These are phyloP conservation scores for Decapterus maruadsi DNA, from an alignment of 2,797 vertebrate species.

Conservation along the genomic window DNA sequence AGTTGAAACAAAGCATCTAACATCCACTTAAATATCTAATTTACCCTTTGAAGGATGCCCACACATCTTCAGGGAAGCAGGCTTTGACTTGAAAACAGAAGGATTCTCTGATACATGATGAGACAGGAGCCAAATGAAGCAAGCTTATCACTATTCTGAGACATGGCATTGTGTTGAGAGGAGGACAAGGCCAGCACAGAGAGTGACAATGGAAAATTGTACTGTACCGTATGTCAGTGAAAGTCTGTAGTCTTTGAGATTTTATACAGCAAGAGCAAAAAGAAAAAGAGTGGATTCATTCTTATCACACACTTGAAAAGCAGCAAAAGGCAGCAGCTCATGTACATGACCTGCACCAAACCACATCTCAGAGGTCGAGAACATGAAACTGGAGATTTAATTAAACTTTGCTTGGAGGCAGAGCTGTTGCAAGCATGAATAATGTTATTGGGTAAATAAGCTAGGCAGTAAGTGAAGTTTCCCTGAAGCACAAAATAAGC, in stretches of 20 bases:
- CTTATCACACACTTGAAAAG: not conserved
- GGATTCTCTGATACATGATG: slow-evolving; percentile 31
- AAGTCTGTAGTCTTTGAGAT: not conserved
- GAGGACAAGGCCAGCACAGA: slow-evolving; percentile 51
- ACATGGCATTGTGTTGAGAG: slow-evolving; percentile 42
- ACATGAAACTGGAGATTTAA: slow-evolving; percentile 1
- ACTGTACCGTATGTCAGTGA: not conserved
- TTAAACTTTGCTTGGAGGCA: slow-evolving; percentile 15
- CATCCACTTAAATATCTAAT: slow-evolving; percentile 42
- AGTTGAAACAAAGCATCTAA: slow-evolving; percentile 47
- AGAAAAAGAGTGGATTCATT: not conserved
- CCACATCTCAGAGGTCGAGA: slow-evolving; percentile 10
- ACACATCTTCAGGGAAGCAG: slow-evolving; percentile 26
- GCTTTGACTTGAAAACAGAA: slow-evolving; percentile 47
- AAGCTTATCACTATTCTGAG: slow-evolving; percentile 73
- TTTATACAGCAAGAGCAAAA: not conserved
- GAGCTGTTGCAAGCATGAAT: slow-evolving; percentile 6
- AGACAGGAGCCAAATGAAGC: slow-evolving; percentile 63
- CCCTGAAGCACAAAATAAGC: slow-evolving; percentile 9
- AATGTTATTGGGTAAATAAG: slow-evolving; percentile 9
- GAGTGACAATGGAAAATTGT: slow-evolving; percentile 9
- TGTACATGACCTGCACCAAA: not conserved
- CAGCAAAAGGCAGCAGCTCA: not conserved
- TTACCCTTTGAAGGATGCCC: slow-evolving; percentile 21
- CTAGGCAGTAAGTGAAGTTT: not conserved